Evolutionary conservation across 2,888 invertebrate genomes (phyloP).

Genomic region (Capitulum mitella): DNA sequence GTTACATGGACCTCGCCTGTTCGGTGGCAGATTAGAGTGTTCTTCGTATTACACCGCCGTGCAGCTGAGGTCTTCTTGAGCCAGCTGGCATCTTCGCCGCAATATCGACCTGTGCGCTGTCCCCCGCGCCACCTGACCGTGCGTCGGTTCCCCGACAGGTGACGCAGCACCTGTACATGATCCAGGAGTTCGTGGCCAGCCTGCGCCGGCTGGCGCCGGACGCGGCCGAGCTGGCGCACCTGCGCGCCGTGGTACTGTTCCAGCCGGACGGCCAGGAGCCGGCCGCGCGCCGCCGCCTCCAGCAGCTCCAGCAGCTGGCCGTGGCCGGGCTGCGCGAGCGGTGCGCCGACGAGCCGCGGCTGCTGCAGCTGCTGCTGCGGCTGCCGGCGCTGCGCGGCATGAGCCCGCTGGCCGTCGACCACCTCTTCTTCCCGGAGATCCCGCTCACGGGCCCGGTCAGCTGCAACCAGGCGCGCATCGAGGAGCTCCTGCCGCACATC

Average conservation of each 20-base stretch:
- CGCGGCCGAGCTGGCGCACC: constrained; percentile 13
- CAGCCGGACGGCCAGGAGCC: constrained; percentile 24
- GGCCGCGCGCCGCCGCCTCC: constrained; percentile 12
- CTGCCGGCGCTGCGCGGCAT: constrained; percentile 26
- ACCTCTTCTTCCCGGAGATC: constrained; percentile 25
- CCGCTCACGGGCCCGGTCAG: neutral
- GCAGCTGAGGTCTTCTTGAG: too few relatives aligned
- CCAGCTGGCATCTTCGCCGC: too few relatives aligned
- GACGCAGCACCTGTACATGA: constrained; percentile 25
- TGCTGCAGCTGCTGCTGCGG: constrained; percentile 22
- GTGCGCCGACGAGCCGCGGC: neutral
- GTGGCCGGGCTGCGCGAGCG: neutral
- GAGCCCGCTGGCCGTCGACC: constrained; percentile 10
- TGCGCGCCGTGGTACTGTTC: constrained; percentile 16
- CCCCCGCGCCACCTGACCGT: too few relatives aligned
- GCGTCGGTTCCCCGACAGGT: too few relatives aligned
- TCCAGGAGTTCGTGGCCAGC: constrained; percentile 14
- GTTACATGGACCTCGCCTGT: too few relatives aligned
- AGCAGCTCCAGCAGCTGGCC: neutral
- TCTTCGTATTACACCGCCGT: too few relatives aligned
- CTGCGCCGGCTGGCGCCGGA: neutral
- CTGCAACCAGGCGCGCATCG: constrained; percentile 6
- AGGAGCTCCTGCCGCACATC: constrained; percentile 23
- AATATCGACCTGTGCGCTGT: too few relatives aligned
- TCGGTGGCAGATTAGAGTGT: too few relatives aligned